phyloP scores from a whole-genome alignment of 2,888 invertebrate species.

The Dugesia japonica region DNA sequence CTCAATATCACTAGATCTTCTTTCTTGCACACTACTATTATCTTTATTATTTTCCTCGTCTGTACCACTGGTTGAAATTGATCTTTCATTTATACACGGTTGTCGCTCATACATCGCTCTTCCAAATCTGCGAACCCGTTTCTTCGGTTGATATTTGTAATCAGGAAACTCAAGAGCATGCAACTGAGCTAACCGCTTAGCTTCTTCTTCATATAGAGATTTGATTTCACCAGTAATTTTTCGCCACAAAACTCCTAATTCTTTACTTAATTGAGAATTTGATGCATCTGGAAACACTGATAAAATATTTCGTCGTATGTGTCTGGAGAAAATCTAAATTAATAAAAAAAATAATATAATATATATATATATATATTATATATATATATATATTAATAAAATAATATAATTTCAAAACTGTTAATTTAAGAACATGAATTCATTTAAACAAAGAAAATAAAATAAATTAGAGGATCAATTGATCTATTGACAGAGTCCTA shows the following conservation, averaged over 20 bases:
- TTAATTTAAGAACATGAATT: neutral
- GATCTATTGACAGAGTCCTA: neutral
- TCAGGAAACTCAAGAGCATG: conserved; percentile 32
- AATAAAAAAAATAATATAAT: neutral
- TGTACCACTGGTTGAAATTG: neutral
- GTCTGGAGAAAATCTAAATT: conserved; percentile 32
- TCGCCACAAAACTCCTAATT: conserved; percentile 31
- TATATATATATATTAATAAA: no score
- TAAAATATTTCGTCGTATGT: conserved; percentile 31
- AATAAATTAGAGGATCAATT: neutral
- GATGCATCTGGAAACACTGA: conserved; percentile 30
- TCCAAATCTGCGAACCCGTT: conserved; percentile 10
- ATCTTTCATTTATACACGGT: neutral
- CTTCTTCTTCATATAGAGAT: conserved; percentile 31
- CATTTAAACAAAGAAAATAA: neutral
- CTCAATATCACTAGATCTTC: conserved; percentile 3
- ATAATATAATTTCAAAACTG: neutral
- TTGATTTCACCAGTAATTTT: conserved; percentile 20
- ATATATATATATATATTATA: no score
- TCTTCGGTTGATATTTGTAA: conserved; percentile 34
- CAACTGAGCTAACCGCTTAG: conserved; percentile 22
- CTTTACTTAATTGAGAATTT: conserved; percentile 33
- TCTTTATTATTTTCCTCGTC: neutral
- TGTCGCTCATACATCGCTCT: neutral
- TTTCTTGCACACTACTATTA: neutral